Conservation (phyloP, 2,888 invertebrate genomes). For the Hanleya hanleyi region DNA sequence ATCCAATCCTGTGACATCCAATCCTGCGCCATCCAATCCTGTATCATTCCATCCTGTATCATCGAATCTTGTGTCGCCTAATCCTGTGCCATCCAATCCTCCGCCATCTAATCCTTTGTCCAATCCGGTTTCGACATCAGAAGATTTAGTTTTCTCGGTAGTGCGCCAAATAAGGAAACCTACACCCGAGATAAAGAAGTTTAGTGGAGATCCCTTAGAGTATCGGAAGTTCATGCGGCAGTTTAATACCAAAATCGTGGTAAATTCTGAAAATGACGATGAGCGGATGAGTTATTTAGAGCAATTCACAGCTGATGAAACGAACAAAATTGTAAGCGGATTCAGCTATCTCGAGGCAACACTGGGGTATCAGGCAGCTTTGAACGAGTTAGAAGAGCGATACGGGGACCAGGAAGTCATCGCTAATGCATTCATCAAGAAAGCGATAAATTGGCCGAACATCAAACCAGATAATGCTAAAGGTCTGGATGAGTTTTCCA, state of each 20-base stretch:
- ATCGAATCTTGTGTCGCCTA: too few relatives aligned
- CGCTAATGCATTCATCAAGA: constrained; percentile 23
- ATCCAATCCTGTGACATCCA: too few relatives aligned
- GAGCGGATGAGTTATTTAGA: constrained; percentile 25
- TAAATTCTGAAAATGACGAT: constrained; percentile 11
- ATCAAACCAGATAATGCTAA: constrained; percentile 18
- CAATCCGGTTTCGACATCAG: too few relatives aligned
- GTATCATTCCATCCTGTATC: too few relatives aligned
- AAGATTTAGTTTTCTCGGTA: not conserved
- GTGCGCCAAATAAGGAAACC: constrained; percentile 4
- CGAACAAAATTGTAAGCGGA: constrained; percentile 20
- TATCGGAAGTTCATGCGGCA: constrained; percentile 9
- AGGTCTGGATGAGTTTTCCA: constrained; percentile 19
- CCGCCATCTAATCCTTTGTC: too few relatives aligned
- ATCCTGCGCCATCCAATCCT: too few relatives aligned
- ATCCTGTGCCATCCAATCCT: too few relatives aligned
- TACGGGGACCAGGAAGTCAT: constrained; percentile 18
- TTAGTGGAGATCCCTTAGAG: not conserved
- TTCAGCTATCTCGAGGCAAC: constrained; percentile 14
- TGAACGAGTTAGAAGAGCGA: constrained; percentile 17
- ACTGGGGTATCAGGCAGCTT: constrained; percentile 17
- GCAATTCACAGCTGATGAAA: constrained; percentile 24
- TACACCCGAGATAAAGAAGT: constrained; percentile 3
- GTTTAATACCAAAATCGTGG: constrained; percentile 12
- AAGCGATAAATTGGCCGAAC: constrained; percentile 19